Evolutionary conservation across 2,888 invertebrate genomes (phyloP).

Genomic region (Apamea monoglypha): DNA sequence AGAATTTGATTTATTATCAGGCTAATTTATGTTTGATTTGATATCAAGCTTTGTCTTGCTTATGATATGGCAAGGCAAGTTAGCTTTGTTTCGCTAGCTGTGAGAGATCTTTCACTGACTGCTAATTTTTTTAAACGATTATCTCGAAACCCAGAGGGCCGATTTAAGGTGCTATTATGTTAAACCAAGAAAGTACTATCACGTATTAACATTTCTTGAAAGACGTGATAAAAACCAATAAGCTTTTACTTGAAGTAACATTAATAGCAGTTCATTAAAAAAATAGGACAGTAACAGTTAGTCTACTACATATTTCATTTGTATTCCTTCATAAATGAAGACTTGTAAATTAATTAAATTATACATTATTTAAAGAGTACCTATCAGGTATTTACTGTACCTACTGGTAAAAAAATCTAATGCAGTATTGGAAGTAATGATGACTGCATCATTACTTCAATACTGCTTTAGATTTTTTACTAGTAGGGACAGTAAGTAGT

Average conservation of each 20-base stretch:
- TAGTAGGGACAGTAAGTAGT: too few relatives aligned
- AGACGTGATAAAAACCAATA: background rate
- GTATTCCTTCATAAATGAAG: background rate
- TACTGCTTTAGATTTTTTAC: too few relatives aligned
- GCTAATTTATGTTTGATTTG: conserved; percentile 46
- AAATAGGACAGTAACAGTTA: background rate
- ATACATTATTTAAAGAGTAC: background rate
- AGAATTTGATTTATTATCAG: conserved; percentile 32
- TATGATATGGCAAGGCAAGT: conserved; percentile 13
- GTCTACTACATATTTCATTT: background rate
- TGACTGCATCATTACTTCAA: too few relatives aligned
- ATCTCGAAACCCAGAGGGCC: background rate
- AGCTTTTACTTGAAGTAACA: background rate
- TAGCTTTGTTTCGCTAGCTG: background rate
- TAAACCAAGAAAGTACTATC: background rate
- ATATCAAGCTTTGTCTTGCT: conserved; percentile 55
- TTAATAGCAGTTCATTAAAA: background rate
- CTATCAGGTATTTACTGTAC: background rate
- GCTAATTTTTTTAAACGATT: background rate
- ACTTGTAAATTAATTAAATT: background rate
- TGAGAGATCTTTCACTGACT: background rate
- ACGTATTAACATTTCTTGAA: background rate
- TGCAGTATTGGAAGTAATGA: background rate
- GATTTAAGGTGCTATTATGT: background rate
- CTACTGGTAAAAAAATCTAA: background rate